Evolutionary conservation across 2,888 invertebrate species (phyloP).

Genomic region (Lithodes maja): DNA sequence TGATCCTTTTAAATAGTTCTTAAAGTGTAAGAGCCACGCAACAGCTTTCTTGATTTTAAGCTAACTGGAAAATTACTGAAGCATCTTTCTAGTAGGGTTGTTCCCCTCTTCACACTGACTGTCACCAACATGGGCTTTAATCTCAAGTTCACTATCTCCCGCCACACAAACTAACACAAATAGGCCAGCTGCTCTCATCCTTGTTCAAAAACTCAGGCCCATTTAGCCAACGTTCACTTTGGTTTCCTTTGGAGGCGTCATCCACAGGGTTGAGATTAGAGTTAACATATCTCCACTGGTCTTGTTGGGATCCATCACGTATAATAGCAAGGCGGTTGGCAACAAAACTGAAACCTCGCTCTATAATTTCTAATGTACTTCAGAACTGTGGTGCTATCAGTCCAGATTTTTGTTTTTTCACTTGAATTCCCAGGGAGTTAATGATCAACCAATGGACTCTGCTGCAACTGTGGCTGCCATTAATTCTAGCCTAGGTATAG

Average conservation of each 20-base stretch:
- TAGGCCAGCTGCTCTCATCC: constrained; percentile 13
- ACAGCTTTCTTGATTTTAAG: background rate
- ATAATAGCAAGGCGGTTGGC: background rate
- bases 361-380: background rate
- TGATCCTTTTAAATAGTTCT: background rate
- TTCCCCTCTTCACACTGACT: background rate
- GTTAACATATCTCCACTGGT: background rate
- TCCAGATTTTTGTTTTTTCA: background rate
- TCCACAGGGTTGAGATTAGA: background rate
- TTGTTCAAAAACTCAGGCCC: background rate
- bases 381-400: constrained; percentile 10
- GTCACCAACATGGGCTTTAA: background rate
- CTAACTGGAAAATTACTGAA: background rate
- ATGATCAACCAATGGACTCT: background rate
- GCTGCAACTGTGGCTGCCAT: background rate
- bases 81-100: background rate
- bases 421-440: background rate
- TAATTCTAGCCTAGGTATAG: constrained; percentile 16
- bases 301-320: background rate
- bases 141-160: background rate
- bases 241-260: constrained; percentile 18
- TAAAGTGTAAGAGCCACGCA: background rate
- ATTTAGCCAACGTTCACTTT: background rate
- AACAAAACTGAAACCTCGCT: constrained; percentile 14
- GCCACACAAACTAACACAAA: background rate